Percentiles rank a stretch among this genome's conserved stretches.
These are phyloP conservation scores for Neofelis nebulosa DNA, from an alignment of 2,113 vertebrate species.

Conservation along the genomic window DNA sequence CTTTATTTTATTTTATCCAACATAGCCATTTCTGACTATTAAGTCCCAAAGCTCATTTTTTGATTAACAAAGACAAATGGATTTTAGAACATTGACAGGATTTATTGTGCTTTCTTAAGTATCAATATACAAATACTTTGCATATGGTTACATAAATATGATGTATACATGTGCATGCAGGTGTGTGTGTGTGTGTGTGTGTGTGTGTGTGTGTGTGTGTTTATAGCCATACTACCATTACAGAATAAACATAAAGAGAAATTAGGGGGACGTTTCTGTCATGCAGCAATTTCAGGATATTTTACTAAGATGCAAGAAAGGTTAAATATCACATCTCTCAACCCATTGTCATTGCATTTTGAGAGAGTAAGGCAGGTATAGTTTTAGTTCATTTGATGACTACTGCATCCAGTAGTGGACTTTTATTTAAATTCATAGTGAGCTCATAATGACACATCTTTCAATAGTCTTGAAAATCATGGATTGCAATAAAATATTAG, in stretches of 20 bases:
- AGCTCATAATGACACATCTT: background rate
- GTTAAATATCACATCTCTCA: background rate
- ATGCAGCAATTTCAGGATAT: constrained; percentile 15
- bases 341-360: background rate
- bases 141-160: background rate
- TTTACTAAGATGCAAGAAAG: background rate
- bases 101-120: constrained; percentile 9
- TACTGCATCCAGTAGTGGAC: background rate
- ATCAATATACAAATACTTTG: background rate
- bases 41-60: constrained; percentile 23
- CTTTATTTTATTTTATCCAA: constrained; percentile 15
- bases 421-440: constrained; percentile 13
- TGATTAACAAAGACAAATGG: background rate
- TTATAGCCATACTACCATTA: background rate
- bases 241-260: background rate
- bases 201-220: background rate
- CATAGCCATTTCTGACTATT: background rate
- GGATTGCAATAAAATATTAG: background rate
- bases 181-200: too few relatives aligned
- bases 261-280: background rate
- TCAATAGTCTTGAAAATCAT: constrained; percentile 19
- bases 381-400: constrained; percentile 11
- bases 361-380: background rate
- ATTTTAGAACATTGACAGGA: background rate
- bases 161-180: background rate